Evolutionary conservation across 2,113 vertebrate species (phyloP), one percentile per base, ranked within the genome.

Genomic region (Panthera leo): DNA sequence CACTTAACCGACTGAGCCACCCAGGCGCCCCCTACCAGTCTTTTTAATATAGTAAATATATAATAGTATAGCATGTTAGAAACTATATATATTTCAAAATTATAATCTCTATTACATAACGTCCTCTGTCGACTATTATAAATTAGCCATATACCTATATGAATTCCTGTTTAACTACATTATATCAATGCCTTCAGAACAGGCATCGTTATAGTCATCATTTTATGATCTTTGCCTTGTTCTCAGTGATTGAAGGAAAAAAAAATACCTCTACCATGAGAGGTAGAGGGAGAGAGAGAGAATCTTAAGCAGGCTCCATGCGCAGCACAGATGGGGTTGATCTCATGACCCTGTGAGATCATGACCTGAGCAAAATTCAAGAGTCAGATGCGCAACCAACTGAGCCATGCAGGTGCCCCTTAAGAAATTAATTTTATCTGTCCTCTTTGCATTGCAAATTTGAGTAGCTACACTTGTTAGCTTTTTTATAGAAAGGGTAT

Each of bases 151-250:
- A 55, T 78, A 53, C 23, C 70, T 53, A 25, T 70, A 70, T 39
- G 36, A 83, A 79, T 85, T 91, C 48, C 23, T 39, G 18, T 68
- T 85, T 79, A 85, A 91, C 34, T 95, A 70, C 14, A 76, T 85
- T 61, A 63, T 88, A 36, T 95, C 15, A 90, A 16, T 85, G 85
- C 23, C 12, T 83, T 85, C 23, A 68, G 58, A 85, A 31, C 31
- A 68, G 48, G 7, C 11, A 68, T 61, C 11, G 4, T 58, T 85
- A 67, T 83, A 90, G 27, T 65, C 55, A 45, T 42, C 36, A 23
- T 84, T 93, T 95, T 85, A 85, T 89, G 65, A 94, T 67, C 34
- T 95, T 84, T 90, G 39, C 16, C 45, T 36, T 68, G 48, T 12
- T 58, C 39, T 76, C 51, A 94, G 0, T 91, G 45, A 83, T 53